Evolutionary conservation across 2,797 vertebrate genomes (phyloP), one percentile per base, ranked within the genome.

Genomic region (Acanthopagrus latus): DNA sequence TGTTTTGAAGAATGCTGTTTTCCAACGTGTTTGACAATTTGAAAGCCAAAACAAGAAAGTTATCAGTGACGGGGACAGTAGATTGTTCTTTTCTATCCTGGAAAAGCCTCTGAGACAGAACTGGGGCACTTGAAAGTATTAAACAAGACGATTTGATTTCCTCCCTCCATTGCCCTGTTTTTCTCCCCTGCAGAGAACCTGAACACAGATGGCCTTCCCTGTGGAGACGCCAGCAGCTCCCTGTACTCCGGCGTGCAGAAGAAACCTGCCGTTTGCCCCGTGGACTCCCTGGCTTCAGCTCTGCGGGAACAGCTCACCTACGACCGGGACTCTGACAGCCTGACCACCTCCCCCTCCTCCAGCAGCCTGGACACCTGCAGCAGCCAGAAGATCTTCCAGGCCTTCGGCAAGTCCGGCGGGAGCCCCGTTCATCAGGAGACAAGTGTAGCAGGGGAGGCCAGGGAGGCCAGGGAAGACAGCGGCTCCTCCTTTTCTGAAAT

Each of bases 291-390:
- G 88, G 92, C 96, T 21, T 92, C 93, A 0, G 94, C 96, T 70
- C 95, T 96, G 78, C 95, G 94, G 65, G 93, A 95, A 0, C 93
- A 94, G 78, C 93, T 93, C 44, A 54, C 71, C 59, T 87, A 80
- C 1, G 96, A 96, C 79, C 47, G 66, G 60, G 95, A 97, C 68
- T 92, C 88, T 0, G 95, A 96, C 89, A 95, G 95, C 16, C 83
- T 96, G 23, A 95, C 94, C 85, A 92, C 96, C 20, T 97, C 97
- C 14, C 96, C 95, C 0, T 98, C 97, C 5, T 95, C 97, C 73
- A 95, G 95, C 93, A 97, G 95, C 76, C 93, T 97, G 87, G 97
- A 98, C 71, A 96, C 95, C 0, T 97, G 95, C 95, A 92, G 96
- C 64, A 96, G 96, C 83, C 95, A 96, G 72, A 97, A 96, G 90